phyloP scores from a whole-genome alignment of 2,113 vertebrate species.

The Alethe diademata region DNA sequence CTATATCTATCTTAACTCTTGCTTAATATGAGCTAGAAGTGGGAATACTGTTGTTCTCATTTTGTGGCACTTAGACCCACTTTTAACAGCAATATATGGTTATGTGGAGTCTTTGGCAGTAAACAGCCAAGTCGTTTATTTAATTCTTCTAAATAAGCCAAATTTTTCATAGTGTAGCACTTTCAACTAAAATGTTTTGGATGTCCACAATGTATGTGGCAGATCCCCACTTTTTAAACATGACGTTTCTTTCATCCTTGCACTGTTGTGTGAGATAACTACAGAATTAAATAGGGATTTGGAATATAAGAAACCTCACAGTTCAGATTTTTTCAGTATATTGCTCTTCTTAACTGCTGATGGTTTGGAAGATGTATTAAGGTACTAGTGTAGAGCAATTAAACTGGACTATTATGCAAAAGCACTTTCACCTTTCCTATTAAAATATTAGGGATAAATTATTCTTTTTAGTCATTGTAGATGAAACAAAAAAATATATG shows the following conservation, averaged over 20 bases:
- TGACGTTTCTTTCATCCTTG: neutral
- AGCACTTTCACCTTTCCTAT: conserved; percentile 29
- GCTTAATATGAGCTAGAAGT: neutral
- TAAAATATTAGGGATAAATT: conserved; percentile 47
- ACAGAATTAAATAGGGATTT: neutral
- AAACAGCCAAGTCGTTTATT: neutral
- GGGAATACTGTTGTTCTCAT: neutral
- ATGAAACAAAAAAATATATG: neutral
- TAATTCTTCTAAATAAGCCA: neutral
- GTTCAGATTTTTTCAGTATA: neutral
- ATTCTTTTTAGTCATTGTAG: conserved; percentile 1
- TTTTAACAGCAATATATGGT: neutral
- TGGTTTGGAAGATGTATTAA: neutral
- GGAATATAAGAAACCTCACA: neutral
- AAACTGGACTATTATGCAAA: neutral
- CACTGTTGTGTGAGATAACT: neutral
- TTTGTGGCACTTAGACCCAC: neutral
- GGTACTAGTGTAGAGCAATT: neutral
- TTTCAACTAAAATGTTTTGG: neutral
- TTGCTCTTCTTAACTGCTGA: neutral
- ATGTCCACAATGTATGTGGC: neutral
- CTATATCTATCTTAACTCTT: neutral
- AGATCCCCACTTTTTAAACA: neutral
- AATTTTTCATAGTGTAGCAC: neutral
- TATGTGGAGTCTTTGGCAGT: neutral